Evolutionary conservation across 2,113 vertebrate species (phyloP), one percentile per base, ranked within the genome.

Genomic region (Salvelinus sp.): DNA sequence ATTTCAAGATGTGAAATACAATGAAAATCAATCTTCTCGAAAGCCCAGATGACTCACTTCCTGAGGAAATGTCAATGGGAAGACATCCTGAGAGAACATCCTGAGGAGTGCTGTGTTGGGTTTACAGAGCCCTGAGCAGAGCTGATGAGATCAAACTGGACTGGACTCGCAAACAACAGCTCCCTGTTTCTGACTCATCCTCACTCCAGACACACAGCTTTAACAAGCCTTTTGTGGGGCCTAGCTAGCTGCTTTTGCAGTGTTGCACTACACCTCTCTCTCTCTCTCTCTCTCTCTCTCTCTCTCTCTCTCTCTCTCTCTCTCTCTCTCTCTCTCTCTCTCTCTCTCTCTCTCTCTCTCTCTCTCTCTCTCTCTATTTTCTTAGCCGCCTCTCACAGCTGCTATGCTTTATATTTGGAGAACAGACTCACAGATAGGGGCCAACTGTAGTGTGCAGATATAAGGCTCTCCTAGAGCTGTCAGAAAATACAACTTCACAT

Each of bases 81-180:
- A 82, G 38, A 44, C 38, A 44, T 44, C 38, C 38, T 44, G 38
- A 44, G 38, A 44, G 38, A 63, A 81, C 79, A 86, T 90, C 77
- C 73, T 85, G 48, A 47, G 10, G 28, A 38, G 13, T 22, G 6
- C 20, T 22, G n/a, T 62, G 6, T 2, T 62, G 6, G 20, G 20
- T 23, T 69, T 10, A 69, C 7, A 69, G n/a, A 76, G 79, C 86
- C 85, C 69, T 73, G 78, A 89, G 86, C 80, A 69, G 74, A 65
- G 68, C 82, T 88, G 91, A 90, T 77, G 76, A 90, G 89, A 93
- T 92, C 87, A 91, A 91, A 91, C 86, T 77, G 50, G 88, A 86
- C 82, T 87, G 87, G 85, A 87, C 81, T 83, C 38, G 69, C 89
- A 83, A 89, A 84, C 83, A 83, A 86, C 80, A 85, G 60, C 83